These are phyloP conservation scores for Littorina saxatilis DNA, from an alignment of 1,140 invertebrate species.

Conservation along the genomic window DNA sequence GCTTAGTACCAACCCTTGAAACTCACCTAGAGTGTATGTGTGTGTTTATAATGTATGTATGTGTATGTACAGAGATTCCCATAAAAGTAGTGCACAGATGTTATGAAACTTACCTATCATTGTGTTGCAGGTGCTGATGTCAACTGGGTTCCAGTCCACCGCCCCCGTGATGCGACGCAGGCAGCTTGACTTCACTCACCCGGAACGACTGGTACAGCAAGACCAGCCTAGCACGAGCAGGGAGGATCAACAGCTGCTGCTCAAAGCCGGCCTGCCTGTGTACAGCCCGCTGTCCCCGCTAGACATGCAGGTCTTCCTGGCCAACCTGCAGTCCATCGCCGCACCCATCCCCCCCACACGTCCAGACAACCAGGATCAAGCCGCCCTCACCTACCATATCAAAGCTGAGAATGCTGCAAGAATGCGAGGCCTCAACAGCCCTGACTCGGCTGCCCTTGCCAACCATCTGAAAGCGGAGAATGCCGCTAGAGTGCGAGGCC, in stretches of 20 bases:
- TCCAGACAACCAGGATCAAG: not conserved
- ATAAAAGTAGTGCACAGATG: too few relatives aligned
- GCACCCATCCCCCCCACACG: not conserved
- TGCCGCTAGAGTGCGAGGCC: too few relatives aligned
- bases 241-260: constrained; percentile 13
- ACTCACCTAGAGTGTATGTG: too few relatives aligned
- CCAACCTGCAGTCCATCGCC: constrained; percentile 52
- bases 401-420: too few relatives aligned
- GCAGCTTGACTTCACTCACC: constrained; percentile 16
- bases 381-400: not conserved
- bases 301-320: constrained; percentile 62
- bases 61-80: too few relatives aligned
- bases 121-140: constrained; percentile 29
- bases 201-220: not conserved
- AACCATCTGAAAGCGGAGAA: too few relatives aligned
- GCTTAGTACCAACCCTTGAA: too few relatives aligned
- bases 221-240: not conserved
- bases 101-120: too few relatives aligned
- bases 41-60: too few relatives aligned
- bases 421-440: too few relatives aligned
- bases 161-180: not conserved
- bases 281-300: constrained; percentile 56
- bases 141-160: not conserved
- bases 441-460: too few relatives aligned
- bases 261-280: not conserved